Base-by-base conservation (phyloP, 2,888 invertebrate species). In the Hirudinaria manillensis region DNA sequence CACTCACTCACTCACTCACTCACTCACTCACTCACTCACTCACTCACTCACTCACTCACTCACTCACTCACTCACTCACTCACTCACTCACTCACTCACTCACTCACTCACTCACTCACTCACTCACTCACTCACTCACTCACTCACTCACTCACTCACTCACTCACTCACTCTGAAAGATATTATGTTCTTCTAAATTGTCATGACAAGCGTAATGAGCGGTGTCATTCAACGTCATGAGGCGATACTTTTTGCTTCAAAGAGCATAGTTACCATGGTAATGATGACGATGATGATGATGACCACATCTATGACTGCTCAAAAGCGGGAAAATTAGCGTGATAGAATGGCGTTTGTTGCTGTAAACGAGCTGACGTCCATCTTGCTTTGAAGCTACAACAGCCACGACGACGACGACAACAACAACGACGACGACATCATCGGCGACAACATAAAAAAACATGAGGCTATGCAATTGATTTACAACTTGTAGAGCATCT, bases 61-160 rank as follows among this genome's bases (percentile, higher is more conserved):
- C 56, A 56, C 56, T 56, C 56, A 56, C 56, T 56, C 56, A 56
- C 56, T 56, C 56, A 56, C 56, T 56, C 56, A 56, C 56, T 56
- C 61, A 61, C 4, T 16, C 21, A 16, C 61, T 61, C 61, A 16
- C 61, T 61, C 61, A 61, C 61, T 61, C 61, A 16, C 61, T 61
- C 61, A 16, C 21, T 61, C 61, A 7, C 61, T 61, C 61, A 61
- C 61, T 61, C 61, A 61, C 61, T 61, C 61, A 61, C 61, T 61
- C 61, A 61, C 61, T 61, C 61, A 61, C 61, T 61, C 61, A 61
- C 61, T 61, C 61, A 61, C 61, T 61, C 61, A 61, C 61, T 61
- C 61, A 61, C 61, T 61, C 61, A 61, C 61, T 61, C 61, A 61
- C 61, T 61, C 61, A 61, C 61, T 61, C 61, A 61, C 61, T 61